Evolutionary conservation across 92 coral and sea anemone genomes (phyloP).

Genomic region (Montipora capitata): DNA sequence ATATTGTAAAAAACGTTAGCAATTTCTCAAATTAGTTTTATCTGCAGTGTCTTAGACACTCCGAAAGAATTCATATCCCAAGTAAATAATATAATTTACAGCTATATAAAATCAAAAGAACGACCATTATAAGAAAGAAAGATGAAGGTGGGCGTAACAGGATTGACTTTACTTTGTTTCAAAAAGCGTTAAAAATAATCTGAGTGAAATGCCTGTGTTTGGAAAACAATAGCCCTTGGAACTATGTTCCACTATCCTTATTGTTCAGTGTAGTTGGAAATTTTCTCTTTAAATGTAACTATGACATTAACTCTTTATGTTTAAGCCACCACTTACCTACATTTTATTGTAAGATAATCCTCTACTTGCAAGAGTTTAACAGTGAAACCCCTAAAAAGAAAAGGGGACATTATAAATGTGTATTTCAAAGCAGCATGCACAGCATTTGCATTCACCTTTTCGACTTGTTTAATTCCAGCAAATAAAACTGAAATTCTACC

Average conservation of each 20-base stretch:
- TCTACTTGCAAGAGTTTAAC: no score
- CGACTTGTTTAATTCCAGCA: slow-evolving; percentile 43
- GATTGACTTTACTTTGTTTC: slow-evolving; percentile 25
- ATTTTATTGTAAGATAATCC: no score
- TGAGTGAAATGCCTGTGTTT: no score
- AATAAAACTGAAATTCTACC: slow-evolving; percentile 12
- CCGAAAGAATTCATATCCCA: background rate
- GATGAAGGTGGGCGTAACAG: slow-evolving; percentile 15
- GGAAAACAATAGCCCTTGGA: no score
- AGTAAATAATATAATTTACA: background rate
- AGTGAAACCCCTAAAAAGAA: no score
- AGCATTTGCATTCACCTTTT: slow-evolving; percentile 37
- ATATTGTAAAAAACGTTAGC: background rate
- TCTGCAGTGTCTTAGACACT: slow-evolving; percentile 8
- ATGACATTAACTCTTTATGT: no score
- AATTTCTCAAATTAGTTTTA: background rate
- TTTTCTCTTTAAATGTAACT: no score
- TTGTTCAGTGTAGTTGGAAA: background rate
- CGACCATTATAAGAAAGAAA: slow-evolving; percentile 18
- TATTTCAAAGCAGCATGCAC: no score
- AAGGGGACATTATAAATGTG: no score
- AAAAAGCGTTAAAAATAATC: slow-evolving; percentile 16
- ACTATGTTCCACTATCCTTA: background rate
- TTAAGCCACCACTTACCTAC: no score
- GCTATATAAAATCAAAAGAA: no score